Percentiles rank a stretch among this genome's conserved stretches.
phyloP scores from a whole-genome alignment of 2,888 invertebrate genomes.

The Bruchidius siliquastri region DNA sequence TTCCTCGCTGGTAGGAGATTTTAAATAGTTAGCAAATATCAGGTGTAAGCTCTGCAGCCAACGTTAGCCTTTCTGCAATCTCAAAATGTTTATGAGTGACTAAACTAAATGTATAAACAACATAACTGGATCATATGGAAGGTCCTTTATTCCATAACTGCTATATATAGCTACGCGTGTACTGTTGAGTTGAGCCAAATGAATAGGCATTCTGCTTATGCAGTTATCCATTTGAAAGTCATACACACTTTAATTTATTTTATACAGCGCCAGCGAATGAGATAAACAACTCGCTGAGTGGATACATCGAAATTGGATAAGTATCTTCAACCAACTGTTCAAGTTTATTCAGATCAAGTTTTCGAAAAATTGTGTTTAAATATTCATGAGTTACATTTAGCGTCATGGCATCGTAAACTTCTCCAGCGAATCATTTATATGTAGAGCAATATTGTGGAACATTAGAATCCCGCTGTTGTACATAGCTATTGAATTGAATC shows the following conservation, averaged over 20 bases:
- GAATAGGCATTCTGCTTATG: neutral
- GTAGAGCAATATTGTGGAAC: too few relatives aligned
- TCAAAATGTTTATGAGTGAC: neutral
- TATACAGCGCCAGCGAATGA: neutral
- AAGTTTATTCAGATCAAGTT: too few relatives aligned
- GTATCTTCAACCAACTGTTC: too few relatives aligned
- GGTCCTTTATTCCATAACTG: neutral
- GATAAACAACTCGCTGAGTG: neutral
- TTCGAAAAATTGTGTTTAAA: too few relatives aligned
- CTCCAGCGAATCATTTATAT: too few relatives aligned
- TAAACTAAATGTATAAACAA: neutral
- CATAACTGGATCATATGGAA: neutral
- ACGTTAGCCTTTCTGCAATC: neutral
- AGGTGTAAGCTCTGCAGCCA: too few relatives aligned
- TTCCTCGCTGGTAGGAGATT: too few relatives aligned
- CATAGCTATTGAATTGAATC: too few relatives aligned
- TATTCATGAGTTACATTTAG: too few relatives aligned
- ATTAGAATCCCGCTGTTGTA: too few relatives aligned
- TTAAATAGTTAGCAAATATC: too few relatives aligned
- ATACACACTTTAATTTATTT: neutral
- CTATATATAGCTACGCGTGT: neutral
- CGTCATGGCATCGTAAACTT: too few relatives aligned
- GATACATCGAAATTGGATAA: neutral
- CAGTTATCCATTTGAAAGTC: neutral
- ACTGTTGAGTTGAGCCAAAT: neutral